Percentiles rank a stretch among this genome's conserved stretches.
phyloP scores from a whole-genome alignment of 1,140 invertebrate species.

The Andricus grossulariae region DNA sequence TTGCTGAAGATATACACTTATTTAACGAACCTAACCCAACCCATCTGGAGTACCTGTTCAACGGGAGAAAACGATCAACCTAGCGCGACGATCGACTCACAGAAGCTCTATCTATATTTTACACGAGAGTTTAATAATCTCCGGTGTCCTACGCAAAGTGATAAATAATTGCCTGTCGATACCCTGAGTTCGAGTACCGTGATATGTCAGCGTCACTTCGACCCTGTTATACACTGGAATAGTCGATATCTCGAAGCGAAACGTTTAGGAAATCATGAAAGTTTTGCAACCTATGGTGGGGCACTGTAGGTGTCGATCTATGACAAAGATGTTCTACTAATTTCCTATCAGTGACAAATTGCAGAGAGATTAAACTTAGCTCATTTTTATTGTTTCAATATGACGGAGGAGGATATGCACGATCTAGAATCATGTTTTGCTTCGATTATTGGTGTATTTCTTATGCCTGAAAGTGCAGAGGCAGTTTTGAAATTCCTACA shows the following conservation, averaged over 20 bases:
- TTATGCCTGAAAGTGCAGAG: too few relatives aligned
- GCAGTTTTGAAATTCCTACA: too few relatives aligned
- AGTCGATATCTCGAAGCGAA: background rate
- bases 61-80: constrained; percentile 58
- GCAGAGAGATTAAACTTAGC: background rate
- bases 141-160: constrained; percentile 4
- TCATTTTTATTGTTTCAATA: background rate
- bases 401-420: too few relatives aligned
- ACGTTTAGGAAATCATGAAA: constrained; percentile 2
- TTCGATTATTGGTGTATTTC: too few relatives aligned
- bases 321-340: background rate
- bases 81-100: constrained; percentile 49
- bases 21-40: constrained; percentile 58
- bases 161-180: constrained; percentile 28
- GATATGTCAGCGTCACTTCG: constrained; percentile 14
- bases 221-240: constrained; percentile 8
- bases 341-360: constrained; percentile 16
- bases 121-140: constrained; percentile 5
- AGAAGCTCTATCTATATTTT: too few relatives aligned
- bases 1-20: constrained; percentile 57
- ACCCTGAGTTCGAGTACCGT: background rate
- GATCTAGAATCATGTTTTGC: too few relatives aligned
- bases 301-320: constrained; percentile 8
- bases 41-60: constrained; percentile 51
- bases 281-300: background rate